Base-by-base conservation (phyloP, 2,797 vertebrate genomes). In the Sphenopsis melanotis region DNA sequence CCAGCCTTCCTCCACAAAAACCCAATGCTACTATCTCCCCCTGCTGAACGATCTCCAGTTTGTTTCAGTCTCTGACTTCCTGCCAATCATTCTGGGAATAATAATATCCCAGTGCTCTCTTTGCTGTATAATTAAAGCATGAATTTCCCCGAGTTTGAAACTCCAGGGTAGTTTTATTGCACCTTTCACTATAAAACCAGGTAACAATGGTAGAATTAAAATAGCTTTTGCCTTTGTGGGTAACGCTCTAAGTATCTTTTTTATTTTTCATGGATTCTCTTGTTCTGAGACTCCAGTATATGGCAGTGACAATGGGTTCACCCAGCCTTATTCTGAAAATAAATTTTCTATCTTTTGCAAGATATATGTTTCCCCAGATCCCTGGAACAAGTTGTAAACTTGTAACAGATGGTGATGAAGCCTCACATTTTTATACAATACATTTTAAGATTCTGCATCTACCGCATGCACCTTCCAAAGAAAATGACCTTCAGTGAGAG, bases 281-380 rank as follows among this genome's bases (percentile, higher is more conserved):
- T 97, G 91, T 95, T 96, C 96, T 94, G 87, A 97, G 92, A 90
- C 68, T 96, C 85, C 42, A 65, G 91, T 72, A 91, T 80, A 94
- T 83, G 80, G 92, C 93, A 97, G 91, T 81, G 90, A 96, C 97
- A 97, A 97, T 96, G 93, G 96, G 96, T 96, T 97, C 93, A 96
- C 93, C 90, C 94, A 94, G 96, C 78, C 94, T 95, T 96, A 95
- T 92, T 96, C 93, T 97, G 92, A 96, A 97, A 98, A 97, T 96
- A 96, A 96, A 96, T 97, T 96, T 96, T 97, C 97, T 96, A 93
- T 98, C 95, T 97, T 97, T 97, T 96, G 95, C 89, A 94, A 96
- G 97, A 98, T 98, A 97, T 98, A 98, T 97, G 97, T 97, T 89
- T 95, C 97, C 97, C 96, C 84, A 98, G 97, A 98, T 98, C 97